Percentiles rank a stretch among this genome's conserved stretches.
These are phyloP conservation scores for Dendroctonus valens DNA, from an alignment of 1,140 invertebrate genomes.

Conservation along the genomic window DNA sequence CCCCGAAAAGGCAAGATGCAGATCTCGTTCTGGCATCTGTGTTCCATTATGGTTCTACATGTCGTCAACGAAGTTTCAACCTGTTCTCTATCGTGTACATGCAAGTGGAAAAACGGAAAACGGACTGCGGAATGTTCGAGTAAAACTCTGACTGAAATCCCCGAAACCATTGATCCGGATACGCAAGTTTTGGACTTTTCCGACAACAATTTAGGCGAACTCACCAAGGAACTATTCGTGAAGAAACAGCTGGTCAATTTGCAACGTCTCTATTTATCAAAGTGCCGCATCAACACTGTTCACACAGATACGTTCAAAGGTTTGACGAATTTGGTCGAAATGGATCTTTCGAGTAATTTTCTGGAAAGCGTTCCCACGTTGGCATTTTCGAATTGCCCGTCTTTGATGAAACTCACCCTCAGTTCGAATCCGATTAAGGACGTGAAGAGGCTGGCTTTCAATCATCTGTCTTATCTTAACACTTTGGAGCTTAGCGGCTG, in stretches of 20 bases:
- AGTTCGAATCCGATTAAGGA: conserved; percentile 77
- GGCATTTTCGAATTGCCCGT: conserved; percentile 73
- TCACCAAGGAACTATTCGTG: conserved; percentile 74
- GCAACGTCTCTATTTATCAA: conserved; percentile 78
- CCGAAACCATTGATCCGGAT: conserved; percentile 78
- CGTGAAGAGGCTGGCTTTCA: conserved; percentile 73
- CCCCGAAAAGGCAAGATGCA: conserved; percentile 28
- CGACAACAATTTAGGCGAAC: conserved; percentile 73
- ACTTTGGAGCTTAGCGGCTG: conserved; percentile 81
- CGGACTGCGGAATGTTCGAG: conserved; percentile 83
- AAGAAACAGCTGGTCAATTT: conserved; percentile 78
- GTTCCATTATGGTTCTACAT: conserved; percentile 31
- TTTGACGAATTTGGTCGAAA: conserved; percentile 82
- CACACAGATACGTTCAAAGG: conserved; percentile 77
- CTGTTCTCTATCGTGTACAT: conserved; percentile 75
- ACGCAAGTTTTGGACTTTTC: conserved; percentile 86
- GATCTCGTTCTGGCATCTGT: conserved; percentile 32
- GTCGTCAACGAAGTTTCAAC: conserved; percentile 43
- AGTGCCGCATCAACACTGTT: conserved; percentile 73
- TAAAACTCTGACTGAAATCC: conserved; percentile 70
- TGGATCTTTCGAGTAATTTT: conserved; percentile 82
- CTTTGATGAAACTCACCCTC: conserved; percentile 77
- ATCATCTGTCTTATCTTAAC: conserved; percentile 69
- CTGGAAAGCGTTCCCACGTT: conserved; percentile 72
- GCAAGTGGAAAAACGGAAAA: conserved; percentile 91